phyloP scores from a whole-genome alignment of 2,797 vertebrate species.

The Chiroxiphia lanceolata region DNA sequence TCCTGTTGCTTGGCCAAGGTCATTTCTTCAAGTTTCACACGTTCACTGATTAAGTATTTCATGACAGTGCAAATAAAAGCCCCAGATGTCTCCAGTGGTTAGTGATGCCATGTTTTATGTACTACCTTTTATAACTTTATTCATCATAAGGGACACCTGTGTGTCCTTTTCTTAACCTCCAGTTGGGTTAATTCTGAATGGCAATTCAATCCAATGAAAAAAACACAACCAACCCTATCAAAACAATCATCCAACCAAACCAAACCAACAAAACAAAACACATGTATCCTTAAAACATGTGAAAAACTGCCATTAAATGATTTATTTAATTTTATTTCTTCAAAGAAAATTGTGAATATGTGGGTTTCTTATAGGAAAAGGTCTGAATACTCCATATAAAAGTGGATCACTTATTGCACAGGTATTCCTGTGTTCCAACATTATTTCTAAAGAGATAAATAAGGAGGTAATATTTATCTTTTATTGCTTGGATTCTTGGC shows the following conservation, averaged over 20 bases:
- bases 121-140: conserved; percentile 33
- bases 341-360: not conserved
- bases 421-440: not conserved
- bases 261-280: not conserved
- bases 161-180: conserved; percentile 19
- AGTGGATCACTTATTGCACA: not conserved
- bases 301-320: not conserved
- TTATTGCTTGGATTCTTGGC: not conserved
- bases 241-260: not conserved
- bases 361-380: not conserved
- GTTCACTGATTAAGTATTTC: conserved; percentile 42
- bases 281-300: not conserved
- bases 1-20: not conserved
- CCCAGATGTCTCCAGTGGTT: conserved; percentile 35
- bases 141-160: conserved; percentile 29
- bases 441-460: not conserved
- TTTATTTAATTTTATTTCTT: not conserved
- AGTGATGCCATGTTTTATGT: conserved; percentile 62
- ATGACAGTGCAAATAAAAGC: conserved; percentile 48
- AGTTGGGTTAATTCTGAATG: not conserved
- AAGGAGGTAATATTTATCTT: not conserved
- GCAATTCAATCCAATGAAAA: not conserved
- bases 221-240: accelerated
- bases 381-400: not conserved
- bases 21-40: not conserved